Evolutionary conservation across 2,113 vertebrate species (phyloP).

Genomic region (Saguinus imperator): DNA sequence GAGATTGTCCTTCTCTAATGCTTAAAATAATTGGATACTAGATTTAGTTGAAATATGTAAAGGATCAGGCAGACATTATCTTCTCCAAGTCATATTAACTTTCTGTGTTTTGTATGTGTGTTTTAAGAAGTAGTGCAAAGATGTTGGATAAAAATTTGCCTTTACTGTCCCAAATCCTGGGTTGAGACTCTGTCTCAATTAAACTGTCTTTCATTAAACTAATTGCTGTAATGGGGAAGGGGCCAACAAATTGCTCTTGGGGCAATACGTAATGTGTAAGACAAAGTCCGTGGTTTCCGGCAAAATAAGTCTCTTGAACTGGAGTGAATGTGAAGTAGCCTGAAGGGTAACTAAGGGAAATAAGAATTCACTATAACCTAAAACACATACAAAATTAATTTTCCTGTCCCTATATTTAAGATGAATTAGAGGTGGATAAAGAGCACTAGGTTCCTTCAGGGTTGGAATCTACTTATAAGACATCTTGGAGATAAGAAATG

Average conservation of each 20-base stretch:
- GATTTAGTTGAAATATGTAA: background rate
- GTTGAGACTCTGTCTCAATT: background rate
- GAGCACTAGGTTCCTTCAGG: background rate
- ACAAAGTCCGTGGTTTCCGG: background rate
- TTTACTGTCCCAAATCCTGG: background rate
- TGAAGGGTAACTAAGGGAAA: background rate
- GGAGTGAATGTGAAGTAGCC: background rate
- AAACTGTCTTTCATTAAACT: background rate
- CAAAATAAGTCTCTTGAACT: background rate
- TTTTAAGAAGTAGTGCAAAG: background rate
- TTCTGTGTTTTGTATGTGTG: background rate
- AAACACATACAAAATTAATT: background rate
- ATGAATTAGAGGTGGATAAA: background rate
- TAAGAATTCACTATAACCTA: background rate
- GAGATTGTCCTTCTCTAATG: background rate
- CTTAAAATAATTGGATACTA: background rate
- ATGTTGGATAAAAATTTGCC: background rate
- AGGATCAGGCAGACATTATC: background rate
- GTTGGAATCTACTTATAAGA: background rate
- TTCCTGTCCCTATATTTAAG: background rate
- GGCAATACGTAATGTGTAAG: background rate
- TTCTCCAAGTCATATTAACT: background rate
- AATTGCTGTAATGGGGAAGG: background rate
- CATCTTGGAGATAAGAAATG: background rate
- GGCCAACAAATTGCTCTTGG: background rate